Conservation (phyloP, 2,888 invertebrate genomes). For the Eugnorisma glareosa region DNA sequence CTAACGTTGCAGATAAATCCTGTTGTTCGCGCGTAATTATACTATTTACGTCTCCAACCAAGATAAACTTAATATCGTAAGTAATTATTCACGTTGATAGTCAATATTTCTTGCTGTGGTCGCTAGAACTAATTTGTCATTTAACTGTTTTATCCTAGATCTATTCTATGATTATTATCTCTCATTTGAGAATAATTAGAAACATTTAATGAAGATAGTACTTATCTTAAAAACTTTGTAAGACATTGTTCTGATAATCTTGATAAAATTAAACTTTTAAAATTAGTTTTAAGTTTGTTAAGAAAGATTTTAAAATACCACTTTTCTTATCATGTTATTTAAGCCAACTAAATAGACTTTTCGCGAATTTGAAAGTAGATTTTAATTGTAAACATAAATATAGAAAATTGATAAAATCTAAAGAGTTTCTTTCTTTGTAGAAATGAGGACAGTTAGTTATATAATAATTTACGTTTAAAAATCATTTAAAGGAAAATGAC, state of each 20-base stretch:
- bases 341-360: slow-evolving; percentile 11
- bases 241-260: not conserved
- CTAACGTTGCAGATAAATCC: not conserved
- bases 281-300: slow-evolving; percentile 11
- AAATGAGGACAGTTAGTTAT: not conserved
- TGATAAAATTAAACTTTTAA: slow-evolving; percentile 4
- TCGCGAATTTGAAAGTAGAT: slow-evolving; percentile 5
- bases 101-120: not conserved
- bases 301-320: slow-evolving; percentile 15
- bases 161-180: not conserved
- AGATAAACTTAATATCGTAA: not conserved
- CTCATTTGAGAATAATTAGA: not conserved
- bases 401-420: slow-evolving; percentile 15
- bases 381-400: slow-evolving; percentile 18
- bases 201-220: not conserved
- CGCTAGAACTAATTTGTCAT: not conserved
- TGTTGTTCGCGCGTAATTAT: not conserved
- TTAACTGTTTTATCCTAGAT: not conserved
- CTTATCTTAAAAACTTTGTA: not conserved
- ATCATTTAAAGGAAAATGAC: not conserved
- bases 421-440: not conserved
- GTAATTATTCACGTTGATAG: not conserved
- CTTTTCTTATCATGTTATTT: slow-evolving; percentile 27
- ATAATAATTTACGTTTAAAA: slow-evolving; percentile 4
- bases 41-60: not conserved